These are phyloP conservation scores for Sinopyrophorus schimmeli DNA, from an alignment of 2,888 invertebrate species.

Conservation along the genomic window DNA sequence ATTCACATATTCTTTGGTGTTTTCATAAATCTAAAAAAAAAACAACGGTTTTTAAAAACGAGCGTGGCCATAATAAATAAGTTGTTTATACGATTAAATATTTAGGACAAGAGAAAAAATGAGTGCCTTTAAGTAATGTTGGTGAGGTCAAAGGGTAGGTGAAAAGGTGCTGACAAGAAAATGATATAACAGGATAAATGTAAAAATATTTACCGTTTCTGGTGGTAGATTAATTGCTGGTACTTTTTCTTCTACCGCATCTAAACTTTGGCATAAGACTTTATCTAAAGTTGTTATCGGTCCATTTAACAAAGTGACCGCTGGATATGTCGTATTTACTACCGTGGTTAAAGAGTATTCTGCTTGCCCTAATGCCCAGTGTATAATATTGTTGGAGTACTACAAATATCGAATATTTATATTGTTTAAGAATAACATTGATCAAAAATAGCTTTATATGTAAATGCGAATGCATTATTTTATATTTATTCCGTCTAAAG, in stretches of 20 bases:
- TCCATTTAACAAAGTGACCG: slow-evolving; percentile 70
- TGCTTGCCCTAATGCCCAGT: slow-evolving; percentile 76
- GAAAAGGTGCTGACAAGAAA: too few relatives aligned
- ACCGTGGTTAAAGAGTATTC: slow-evolving; percentile 75
- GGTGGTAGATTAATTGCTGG: slow-evolving; percentile 84
- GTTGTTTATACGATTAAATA: too few relatives aligned
- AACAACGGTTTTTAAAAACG: background rate
- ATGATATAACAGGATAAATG: too few relatives aligned
- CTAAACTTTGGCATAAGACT: slow-evolving; percentile 80
- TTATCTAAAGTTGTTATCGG: slow-evolving; percentile 75
- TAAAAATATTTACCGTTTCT: slow-evolving; percentile 81
- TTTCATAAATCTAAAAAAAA: slow-evolving; percentile 70
- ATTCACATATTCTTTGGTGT: slow-evolving; percentile 76
- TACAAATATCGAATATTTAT: background rate
- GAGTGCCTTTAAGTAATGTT: too few relatives aligned
- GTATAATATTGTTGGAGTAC: slow-evolving; percentile 65
- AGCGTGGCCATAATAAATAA: background rate
- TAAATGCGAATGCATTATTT: too few relatives aligned
- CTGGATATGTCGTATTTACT: slow-evolving; percentile 73
- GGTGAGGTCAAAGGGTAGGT: too few relatives aligned
- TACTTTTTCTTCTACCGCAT: slow-evolving; percentile 80
- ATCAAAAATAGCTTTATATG: background rate
- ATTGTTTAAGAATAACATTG: background rate
- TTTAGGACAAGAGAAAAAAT: too few relatives aligned
- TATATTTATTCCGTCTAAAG: too few relatives aligned